These are phyloP conservation scores for Trachythela sp. DNA, from an alignment of 64 coral and sea anemone species.

Conservation along the genomic window DNA sequence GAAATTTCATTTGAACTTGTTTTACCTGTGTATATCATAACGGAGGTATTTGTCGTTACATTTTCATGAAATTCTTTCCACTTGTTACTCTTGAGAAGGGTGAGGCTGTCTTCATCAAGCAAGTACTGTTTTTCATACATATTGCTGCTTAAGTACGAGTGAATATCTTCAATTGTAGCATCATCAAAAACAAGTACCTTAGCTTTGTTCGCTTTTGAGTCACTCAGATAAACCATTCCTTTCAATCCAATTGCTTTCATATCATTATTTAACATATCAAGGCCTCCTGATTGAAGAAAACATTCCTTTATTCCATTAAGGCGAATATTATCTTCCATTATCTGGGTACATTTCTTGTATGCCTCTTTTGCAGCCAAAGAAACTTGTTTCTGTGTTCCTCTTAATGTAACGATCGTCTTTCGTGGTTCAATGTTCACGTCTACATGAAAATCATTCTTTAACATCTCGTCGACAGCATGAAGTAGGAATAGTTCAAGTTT, in stretches of 20 bases:
- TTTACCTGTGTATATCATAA: not conserved
- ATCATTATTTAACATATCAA: not conserved
- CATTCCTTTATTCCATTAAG: not conserved
- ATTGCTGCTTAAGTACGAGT: not conserved
- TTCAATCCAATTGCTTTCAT: not conserved
- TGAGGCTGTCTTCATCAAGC: not conserved
- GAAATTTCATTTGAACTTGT: not conserved
- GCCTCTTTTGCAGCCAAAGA: not conserved
- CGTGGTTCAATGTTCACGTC: not conserved
- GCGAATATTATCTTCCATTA: not conserved
- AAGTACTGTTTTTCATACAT: not conserved
- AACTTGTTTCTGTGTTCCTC: not conserved
- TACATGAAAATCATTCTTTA: not conserved
- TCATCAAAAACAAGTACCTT: not conserved
- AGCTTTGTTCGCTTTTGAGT: not conserved
- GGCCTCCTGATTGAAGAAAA: not conserved
- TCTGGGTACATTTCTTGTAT: not conserved
- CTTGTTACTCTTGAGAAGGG: not conserved
- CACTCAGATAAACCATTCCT: not conserved
- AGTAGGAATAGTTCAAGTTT: not conserved
- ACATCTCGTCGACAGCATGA: not conserved
- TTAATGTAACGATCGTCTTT: not conserved
- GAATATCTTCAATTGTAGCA: not conserved
- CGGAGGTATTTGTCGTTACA: not conserved
- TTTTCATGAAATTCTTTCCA: not conserved